Conservation (phyloP, 2,797 vertebrate species). For the Rallus crepitans region DNA sequence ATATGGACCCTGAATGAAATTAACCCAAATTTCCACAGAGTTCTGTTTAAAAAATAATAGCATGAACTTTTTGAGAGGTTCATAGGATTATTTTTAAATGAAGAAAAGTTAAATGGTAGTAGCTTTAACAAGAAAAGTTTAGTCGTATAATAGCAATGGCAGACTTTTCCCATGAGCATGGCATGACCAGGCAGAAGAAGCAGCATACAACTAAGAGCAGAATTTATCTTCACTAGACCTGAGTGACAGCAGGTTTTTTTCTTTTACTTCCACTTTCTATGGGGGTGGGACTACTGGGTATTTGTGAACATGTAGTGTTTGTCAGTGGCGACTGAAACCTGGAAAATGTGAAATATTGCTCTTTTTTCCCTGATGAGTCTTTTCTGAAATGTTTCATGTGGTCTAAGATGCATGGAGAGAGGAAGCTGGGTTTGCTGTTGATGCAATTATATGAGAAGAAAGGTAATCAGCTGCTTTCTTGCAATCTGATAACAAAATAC, state of each 20-base stretch:
- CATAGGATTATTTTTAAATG: background rate
- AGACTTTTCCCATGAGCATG: background rate
- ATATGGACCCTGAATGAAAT: background rate
- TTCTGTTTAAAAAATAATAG: background rate
- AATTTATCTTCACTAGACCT: background rate
- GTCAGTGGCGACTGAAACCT: background rate
- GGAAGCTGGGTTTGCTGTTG: conserved; percentile 18
- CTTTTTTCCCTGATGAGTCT: background rate
- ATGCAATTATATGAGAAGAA: conserved; percentile 52
- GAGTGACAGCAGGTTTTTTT: background rate
- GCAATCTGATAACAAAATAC: conserved; percentile 52
- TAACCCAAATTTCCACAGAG: background rate
- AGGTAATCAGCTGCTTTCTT: conserved; percentile 64
- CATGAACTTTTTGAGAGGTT: background rate
- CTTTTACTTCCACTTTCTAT: background rate
- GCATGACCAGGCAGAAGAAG: background rate
- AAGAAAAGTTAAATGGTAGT: background rate
- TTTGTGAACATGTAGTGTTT: background rate
- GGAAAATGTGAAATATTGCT: background rate
- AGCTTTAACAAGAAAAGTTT: background rate
- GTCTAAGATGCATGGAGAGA: conserved; percentile 1
- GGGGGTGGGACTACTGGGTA: background rate
- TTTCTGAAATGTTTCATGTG: background rate
- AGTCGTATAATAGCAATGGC: background rate
- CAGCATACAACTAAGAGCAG: background rate